Percentiles rank a stretch among this genome's conserved stretches.
Conservation (phyloP, 2,113 vertebrate genomes). For the Athene noctua region DNA sequence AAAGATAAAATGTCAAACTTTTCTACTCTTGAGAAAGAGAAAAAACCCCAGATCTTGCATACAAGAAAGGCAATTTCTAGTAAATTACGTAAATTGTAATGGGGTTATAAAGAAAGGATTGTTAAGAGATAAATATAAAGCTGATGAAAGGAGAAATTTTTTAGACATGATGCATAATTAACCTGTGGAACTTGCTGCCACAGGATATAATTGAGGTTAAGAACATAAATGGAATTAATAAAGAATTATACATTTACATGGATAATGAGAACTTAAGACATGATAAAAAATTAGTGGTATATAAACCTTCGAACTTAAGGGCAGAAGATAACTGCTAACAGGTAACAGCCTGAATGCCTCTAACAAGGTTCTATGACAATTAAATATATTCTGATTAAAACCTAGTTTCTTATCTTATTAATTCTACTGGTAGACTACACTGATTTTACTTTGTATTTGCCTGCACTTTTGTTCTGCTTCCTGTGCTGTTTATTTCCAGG, state of each 20-base stretch:
- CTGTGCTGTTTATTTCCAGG: not conserved
- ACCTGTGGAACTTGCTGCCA: slow-evolving; percentile 14
- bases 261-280: slow-evolving; percentile 4
- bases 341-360: not conserved
- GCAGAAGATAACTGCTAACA: slow-evolving; percentile 1
- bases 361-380: not conserved
- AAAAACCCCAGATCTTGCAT: not conserved
- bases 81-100: not conserved
- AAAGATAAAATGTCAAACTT: not conserved
- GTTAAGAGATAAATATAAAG: slow-evolving; percentile 15
- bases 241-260: slow-evolving; percentile 27
- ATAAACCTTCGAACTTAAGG: not conserved
- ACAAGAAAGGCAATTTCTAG: not conserved
- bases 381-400: slow-evolving; percentile 18
- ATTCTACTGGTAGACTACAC: not conserved
- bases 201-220: slow-evolving; percentile 26
- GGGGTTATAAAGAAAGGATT: not conserved
- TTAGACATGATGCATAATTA: not conserved
- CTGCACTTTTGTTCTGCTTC: not conserved
- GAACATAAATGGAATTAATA: slow-evolving; percentile 38
- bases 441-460: not conserved
- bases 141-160: not conserved
- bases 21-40: not conserved
- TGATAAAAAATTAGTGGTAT: not conserved
- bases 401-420: not conserved